Evolutionary conservation across 2,797 vertebrate species (phyloP).

Genomic region (Garrulus glandarius): DNA sequence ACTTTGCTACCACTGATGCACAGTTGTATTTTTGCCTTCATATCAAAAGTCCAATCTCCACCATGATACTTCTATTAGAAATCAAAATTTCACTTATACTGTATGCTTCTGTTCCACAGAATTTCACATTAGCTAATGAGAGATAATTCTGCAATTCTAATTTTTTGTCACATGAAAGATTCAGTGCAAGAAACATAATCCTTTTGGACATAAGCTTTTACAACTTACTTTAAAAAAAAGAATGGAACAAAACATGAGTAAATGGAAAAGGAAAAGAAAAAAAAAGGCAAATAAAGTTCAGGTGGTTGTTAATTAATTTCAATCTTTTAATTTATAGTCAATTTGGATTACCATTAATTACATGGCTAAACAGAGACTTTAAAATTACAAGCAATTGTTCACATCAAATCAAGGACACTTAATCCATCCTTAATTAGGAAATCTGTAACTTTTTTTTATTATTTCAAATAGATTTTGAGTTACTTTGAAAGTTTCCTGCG

Average conservation of each 20-base stretch:
- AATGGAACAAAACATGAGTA: background rate
- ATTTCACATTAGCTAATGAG: background rate
- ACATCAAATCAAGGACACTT: background rate
- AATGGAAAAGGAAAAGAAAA: background rate
- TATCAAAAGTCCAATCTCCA: background rate
- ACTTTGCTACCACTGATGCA: background rate
- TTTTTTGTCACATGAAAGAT: background rate
- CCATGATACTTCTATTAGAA: background rate
- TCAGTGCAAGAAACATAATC: background rate
- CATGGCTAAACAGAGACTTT: background rate
- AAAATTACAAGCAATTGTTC: background rate
- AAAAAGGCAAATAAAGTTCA: background rate
- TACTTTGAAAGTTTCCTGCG: background rate
- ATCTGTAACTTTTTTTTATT: background rate
- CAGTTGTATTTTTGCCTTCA: background rate
- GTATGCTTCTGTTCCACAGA: background rate
- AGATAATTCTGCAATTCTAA: background rate
- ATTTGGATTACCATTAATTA: background rate
- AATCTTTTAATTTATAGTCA: background rate
- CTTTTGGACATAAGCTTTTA: background rate
- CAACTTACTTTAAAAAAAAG: background rate
- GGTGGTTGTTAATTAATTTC: background rate
- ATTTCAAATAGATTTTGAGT: background rate
- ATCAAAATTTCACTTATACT: background rate
- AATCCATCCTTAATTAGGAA: background rate